These are phyloP conservation scores for Microctonus hyperodae DNA, from an alignment of 2,888 invertebrate species.

Conservation along the genomic window DNA sequence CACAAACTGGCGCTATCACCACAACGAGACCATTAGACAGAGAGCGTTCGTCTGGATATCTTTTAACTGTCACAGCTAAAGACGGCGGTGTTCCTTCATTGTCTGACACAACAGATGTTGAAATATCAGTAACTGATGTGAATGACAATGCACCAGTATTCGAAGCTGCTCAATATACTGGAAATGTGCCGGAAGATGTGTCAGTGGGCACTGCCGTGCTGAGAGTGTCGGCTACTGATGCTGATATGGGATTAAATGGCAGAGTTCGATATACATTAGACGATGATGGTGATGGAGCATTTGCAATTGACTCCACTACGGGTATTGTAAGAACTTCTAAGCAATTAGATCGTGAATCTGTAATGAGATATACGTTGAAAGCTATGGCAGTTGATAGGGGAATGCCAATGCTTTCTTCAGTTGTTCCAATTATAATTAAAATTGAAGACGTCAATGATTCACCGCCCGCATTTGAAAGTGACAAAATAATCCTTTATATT, in stretches of 20 bases:
- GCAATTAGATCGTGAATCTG: constrained; percentile 89
- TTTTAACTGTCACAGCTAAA: constrained; percentile 89
- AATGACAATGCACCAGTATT: constrained; percentile 95
- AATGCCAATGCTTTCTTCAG: constrained; percentile 75
- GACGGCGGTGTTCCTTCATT: constrained; percentile 92
- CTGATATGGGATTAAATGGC: constrained; percentile 87
- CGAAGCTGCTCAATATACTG: constrained; percentile 80
- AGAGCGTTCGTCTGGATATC: constrained; percentile 79
- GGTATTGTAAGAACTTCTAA: constrained; percentile 92
- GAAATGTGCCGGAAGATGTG: constrained; percentile 87
- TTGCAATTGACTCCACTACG: constrained; percentile 90
- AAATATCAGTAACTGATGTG: constrained; percentile 93
- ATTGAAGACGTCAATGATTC: constrained; percentile 91
- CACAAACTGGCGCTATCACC: constrained; percentile 91
- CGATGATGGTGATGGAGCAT: constrained; percentile 86
- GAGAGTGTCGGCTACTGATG: constrained; percentile 82
- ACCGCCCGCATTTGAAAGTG: constrained; percentile 87
- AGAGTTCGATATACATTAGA: constrained; percentile 80
- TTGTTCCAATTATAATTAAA: constrained; percentile 77
- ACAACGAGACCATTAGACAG: constrained; percentile 87
- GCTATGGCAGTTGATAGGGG: constrained; percentile 93
- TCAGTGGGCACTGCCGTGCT: constrained; percentile 82
- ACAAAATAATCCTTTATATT: constrained; percentile 87
- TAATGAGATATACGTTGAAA: constrained; percentile 82
- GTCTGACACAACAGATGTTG: constrained; percentile 94